Percentiles rank a stretch among this genome's conserved stretches.
Conservation (phyloP, 2,888 invertebrate genomes). For the Dione juno region DNA sequence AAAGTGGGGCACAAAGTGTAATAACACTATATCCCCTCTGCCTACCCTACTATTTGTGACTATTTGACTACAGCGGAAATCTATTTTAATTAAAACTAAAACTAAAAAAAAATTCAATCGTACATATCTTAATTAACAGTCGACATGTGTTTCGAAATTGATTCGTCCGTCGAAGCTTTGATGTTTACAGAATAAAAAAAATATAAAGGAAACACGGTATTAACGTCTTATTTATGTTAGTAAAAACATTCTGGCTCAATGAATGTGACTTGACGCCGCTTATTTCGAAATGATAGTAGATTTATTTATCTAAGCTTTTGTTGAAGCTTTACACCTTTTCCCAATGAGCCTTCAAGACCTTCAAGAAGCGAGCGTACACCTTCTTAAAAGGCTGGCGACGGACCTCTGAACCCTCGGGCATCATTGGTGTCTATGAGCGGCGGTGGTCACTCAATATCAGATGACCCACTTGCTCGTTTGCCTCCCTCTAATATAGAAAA, state of each 20-base stretch:
- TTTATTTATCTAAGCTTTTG: not conserved
- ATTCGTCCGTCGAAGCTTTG: not conserved
- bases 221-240: not conserved
- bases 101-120: not conserved
- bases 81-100: no score
- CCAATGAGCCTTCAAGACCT: not conserved
- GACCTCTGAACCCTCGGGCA: no score
- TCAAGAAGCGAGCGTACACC: no score
- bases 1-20: no score
- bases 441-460: no score
- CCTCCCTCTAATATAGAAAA: no score
- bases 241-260: not conserved
- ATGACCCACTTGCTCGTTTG: no score
- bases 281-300: not conserved
- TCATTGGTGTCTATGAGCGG: no score
- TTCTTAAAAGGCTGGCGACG: no score
- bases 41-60: not conserved
- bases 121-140: not conserved
- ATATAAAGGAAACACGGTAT: slow-evolving; percentile 9
- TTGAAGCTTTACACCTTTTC: not conserved
- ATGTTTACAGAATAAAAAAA: slow-evolving; percentile 15
- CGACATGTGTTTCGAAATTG: not conserved
- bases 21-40: not conserved
- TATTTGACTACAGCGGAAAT: not conserved
- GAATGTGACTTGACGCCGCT: not conserved